Conservation (phyloP, 2,113 vertebrate genomes). For the Gnathonemus echidnorhynchus region DNA sequence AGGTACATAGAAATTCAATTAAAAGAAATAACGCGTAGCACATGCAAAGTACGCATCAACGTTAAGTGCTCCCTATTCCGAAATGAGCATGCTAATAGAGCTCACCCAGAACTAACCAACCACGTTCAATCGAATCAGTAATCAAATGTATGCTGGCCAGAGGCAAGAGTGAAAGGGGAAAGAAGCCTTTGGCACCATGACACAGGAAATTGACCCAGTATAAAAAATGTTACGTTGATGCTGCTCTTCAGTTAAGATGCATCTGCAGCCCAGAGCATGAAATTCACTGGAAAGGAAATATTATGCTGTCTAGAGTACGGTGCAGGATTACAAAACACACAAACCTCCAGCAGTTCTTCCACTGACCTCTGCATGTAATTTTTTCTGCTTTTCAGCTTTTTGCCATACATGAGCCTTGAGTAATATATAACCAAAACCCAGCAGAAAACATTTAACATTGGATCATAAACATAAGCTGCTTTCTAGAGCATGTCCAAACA, state of each 20-base stretch:
- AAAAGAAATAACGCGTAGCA: background rate
- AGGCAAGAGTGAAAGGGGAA: background rate
- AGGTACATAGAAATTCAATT: slow-evolving; percentile 37
- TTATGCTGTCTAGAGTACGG: background rate
- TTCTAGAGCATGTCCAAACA: background rate
- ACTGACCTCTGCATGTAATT: background rate
- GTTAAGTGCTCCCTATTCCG: background rate
- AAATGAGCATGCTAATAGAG: background rate
- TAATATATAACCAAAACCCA: background rate
- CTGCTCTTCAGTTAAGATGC: background rate
- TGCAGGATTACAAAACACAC: background rate
- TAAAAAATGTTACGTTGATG: background rate
- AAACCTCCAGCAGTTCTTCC: background rate
- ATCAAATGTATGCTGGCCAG: background rate
- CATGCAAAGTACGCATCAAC: background rate
- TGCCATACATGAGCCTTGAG: background rate
- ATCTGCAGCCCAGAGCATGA: background rate
- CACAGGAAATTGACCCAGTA: background rate
- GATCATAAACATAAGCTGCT: background rate
- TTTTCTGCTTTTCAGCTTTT: background rate
- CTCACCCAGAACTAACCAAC: background rate
- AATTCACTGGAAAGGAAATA: background rate
- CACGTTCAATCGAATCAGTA: background rate
- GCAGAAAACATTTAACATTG: background rate
- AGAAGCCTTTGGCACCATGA: background rate